phyloP scores from a whole-genome alignment of 2,888 invertebrate genomes.

The Yponomeuta cagnagella region DNA sequence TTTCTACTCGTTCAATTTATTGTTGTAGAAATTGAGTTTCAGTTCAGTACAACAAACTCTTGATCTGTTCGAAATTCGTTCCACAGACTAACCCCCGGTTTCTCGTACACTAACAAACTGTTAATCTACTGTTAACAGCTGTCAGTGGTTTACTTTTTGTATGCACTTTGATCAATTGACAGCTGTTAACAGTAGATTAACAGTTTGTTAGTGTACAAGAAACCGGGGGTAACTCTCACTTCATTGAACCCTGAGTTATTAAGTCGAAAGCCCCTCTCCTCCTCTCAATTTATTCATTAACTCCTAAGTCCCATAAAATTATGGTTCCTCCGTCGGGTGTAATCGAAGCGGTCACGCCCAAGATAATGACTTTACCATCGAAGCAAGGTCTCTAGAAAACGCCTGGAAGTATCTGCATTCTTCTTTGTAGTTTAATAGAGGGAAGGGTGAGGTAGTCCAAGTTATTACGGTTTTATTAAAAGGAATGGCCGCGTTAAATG shows the following conservation, averaged over 20 bases:
- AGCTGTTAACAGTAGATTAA: no score
- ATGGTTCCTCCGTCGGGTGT: neutral
- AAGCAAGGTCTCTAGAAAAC: neutral
- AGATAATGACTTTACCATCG: slow-evolving; percentile 2
- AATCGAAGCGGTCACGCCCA: slow-evolving; percentile 9
- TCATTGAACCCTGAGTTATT: neutral
- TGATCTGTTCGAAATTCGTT: no score
- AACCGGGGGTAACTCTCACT: neutral
- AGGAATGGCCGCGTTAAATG: neutral
- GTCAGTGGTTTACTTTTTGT: no score
- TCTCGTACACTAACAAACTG: no score
- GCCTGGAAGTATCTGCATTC: neutral
- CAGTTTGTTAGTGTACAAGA: no score
- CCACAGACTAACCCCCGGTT: no score
- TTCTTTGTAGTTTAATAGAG: neutral
- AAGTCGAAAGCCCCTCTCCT: neutral
- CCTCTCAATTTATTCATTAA: neutral
- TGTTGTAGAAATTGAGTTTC: no score
- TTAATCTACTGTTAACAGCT: no score
- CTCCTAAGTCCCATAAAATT: slow-evolving; percentile 8
- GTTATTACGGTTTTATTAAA: neutral
- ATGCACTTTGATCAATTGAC: no score
- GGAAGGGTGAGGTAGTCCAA: neutral
- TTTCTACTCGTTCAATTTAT: no score
- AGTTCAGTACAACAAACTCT: no score